These are phyloP conservation scores for Arion vulgaris DNA, from an alignment of 1,140 invertebrate genomes.

Conservation along the genomic window DNA sequence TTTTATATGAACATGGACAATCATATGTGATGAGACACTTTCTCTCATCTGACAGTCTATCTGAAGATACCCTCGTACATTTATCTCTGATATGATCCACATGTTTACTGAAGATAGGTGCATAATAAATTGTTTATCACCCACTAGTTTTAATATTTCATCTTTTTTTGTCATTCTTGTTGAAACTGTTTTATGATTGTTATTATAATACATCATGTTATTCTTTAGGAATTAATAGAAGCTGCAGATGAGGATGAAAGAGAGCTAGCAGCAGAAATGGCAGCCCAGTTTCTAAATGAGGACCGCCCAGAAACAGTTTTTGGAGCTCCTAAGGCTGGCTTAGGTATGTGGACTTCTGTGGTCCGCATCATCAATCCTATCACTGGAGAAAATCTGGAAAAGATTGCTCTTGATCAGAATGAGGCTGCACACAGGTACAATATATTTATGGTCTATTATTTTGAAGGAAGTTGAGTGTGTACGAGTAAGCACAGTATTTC, in stretches of 20 bases:
- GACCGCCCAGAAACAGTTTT: slow-evolving; percentile 95
- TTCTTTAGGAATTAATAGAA: slow-evolving; percentile 89
- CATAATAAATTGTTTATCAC: too few species aligned
- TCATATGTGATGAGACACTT: too few species aligned
- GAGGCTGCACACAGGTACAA: slow-evolving; percentile 92
- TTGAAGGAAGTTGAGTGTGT: too few species aligned
- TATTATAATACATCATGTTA: background rate
- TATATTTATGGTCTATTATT: background rate
- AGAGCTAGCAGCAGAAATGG: slow-evolving; percentile 96
- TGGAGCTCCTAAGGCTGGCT: slow-evolving; percentile 95
- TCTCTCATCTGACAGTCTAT: too few species aligned
- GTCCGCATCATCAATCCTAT: slow-evolving; percentile 93
- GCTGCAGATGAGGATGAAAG: slow-evolving; percentile 96
- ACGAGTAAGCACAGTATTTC: too few species aligned
- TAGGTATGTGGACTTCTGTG: slow-evolving; percentile 97
- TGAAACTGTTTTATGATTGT: too few species aligned
- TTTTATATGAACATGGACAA: too few species aligned
- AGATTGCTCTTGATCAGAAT: slow-evolving; percentile 92
- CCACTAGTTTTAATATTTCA: too few species aligned
- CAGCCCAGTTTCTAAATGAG: slow-evolving; percentile 95
- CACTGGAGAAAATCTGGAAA: slow-evolving; percentile 85
- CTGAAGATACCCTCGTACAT: too few species aligned
- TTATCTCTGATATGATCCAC: too few species aligned
- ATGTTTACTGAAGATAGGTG: too few species aligned
- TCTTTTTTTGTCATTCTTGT: too few species aligned